These are phyloP conservation scores for Pavo muticus DNA, from an alignment of 2,113 vertebrate species.

Conservation along the genomic window DNA sequence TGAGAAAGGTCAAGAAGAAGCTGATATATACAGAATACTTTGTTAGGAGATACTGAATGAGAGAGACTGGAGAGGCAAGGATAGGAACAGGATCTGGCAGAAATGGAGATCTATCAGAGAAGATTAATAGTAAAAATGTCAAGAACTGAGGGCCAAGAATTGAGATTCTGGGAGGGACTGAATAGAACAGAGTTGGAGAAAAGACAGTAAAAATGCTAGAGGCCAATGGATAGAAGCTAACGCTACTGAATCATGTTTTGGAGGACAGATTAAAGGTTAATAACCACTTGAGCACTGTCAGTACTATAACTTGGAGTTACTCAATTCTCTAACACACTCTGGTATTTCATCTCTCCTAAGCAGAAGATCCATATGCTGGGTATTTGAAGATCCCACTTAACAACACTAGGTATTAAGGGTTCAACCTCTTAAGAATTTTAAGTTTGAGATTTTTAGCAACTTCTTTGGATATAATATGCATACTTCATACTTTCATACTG, in stretches of 20 bases:
- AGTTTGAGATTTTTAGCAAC: background rate
- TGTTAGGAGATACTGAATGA: background rate
- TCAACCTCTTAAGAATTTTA: background rate
- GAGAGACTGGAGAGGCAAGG: background rate
- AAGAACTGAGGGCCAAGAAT: background rate
- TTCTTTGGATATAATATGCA: background rate
- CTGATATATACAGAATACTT: rapidly evolving
- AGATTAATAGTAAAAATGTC: background rate
- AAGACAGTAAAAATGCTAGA: background rate
- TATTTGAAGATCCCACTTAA: background rate
- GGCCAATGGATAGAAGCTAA: background rate
- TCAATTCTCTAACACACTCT: background rate
- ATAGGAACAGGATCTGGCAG: background rate
- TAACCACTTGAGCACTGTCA: background rate
- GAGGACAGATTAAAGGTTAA: background rate
- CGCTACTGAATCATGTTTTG: background rate
- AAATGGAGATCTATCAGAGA: background rate
- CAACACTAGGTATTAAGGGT: background rate
- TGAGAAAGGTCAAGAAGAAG: background rate
- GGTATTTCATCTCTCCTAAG: background rate
- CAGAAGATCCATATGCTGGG: background rate
- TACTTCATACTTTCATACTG: background rate
- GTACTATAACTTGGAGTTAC: no score
- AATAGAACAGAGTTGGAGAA: background rate
- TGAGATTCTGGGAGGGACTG: background rate